Evolutionary conservation across 2,797 vertebrate genomes (phyloP).

Genomic region (Danio choprae): DNA sequence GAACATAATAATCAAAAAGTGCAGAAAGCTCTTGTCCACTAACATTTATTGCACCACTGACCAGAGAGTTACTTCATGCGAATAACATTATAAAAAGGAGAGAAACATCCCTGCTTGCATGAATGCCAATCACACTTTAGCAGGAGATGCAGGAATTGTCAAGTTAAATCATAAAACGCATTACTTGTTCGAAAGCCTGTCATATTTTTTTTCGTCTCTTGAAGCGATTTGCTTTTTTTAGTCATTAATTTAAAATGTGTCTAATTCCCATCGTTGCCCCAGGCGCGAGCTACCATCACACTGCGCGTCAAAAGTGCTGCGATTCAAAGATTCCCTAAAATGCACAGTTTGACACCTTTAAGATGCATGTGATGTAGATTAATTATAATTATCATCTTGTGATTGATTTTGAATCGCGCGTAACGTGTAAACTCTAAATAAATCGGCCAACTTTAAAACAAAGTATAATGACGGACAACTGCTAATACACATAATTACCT

Average conservation of each 20-base stretch:
- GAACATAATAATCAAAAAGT: slow-evolving; percentile 4
- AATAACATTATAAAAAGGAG: slow-evolving; percentile 37
- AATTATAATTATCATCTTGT: not conserved
- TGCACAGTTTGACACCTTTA: slow-evolving; percentile 47
- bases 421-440: not conserved
- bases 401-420: not conserved
- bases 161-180: slow-evolving; percentile 56
- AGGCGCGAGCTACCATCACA: slow-evolving; percentile 47
- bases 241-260: slow-evolving; percentile 58
- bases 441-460: not conserved
- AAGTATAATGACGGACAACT: not conserved
- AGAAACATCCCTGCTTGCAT: slow-evolving; percentile 2
- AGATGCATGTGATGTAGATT: not conserved
- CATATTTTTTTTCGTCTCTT: slow-evolving; percentile 44
- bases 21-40: slow-evolving; percentile 39
- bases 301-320: slow-evolving; percentile 24
- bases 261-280: slow-evolving; percentile 50
- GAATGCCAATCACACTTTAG: slow-evolving; percentile 29
- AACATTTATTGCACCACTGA: slow-evolving; percentile 39
- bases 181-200: slow-evolving; percentile 55
- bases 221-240: slow-evolving; percentile 53
- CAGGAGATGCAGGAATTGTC: slow-evolving; percentile 40
- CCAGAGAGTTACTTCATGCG: slow-evolving; percentile 30
- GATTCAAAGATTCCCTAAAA: slow-evolving; percentile 41
- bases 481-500: not conserved